A percentile compares a stretch with the other conserved stretches of the same genome.
Evolutionary conservation across 2,797 vertebrate genomes (phyloP).

Genomic region (Manis crassicaudata): DNA sequence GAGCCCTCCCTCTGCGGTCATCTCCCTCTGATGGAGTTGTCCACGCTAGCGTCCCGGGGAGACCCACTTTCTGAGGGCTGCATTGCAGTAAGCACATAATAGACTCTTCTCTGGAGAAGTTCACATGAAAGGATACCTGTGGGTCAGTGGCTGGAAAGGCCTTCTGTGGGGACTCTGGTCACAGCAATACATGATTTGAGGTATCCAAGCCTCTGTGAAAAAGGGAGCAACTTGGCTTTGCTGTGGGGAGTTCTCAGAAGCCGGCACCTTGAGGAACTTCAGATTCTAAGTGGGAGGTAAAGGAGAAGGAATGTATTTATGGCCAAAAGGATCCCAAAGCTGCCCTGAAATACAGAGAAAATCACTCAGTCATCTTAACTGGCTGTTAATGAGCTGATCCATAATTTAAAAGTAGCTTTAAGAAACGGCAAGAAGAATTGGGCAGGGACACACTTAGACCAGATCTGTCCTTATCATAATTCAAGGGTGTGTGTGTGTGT

Average conservation of each 20-base stretch:
- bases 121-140: not conserved
- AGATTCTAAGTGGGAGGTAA: conserved; percentile 27
- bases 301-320: not conserved
- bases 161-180: not conserved
- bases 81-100: not conserved
- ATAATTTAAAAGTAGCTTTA: conserved; percentile 58
- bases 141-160: not conserved
- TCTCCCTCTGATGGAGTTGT: not conserved
- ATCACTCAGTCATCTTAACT: conserved; percentile 65
- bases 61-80: not conserved
- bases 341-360: conserved; percentile 53
- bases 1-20: not conserved
- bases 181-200: not conserved
- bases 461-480: not conserved
- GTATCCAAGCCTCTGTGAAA: not conserved
- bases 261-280: not conserved
- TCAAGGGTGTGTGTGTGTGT: not conserved
- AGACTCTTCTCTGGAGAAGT: not conserved
- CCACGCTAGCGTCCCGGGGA: not conserved
- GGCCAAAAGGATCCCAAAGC: not conserved
- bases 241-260: not conserved
- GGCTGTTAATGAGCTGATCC: conserved; percentile 43
- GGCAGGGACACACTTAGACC: not conserved
- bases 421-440: not conserved
- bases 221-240: not conserved